Evolutionary conservation across 30 jellyfish, hydroid and myxozoan genomes (phyloP), one percentile per base, ranked within the genome.

Genomic region (Cassiopea andromeda): DNA sequence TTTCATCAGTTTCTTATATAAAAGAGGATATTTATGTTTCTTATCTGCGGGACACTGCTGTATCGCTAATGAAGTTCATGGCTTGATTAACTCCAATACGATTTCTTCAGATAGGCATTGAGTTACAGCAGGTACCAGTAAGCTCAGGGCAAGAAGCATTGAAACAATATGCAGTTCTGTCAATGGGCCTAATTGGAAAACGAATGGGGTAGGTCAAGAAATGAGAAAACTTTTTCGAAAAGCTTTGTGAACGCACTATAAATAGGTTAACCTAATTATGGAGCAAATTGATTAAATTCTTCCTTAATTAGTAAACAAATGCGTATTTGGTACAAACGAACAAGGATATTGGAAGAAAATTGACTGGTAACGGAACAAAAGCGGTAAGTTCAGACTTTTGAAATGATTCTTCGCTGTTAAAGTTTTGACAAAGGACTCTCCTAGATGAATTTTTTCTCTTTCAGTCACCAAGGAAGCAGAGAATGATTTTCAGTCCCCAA

Each of bases 161-260:
- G 74, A 77, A 77, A 60, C 79, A 49, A n/a, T 2, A 43, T 50
- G 58, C 86, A 48, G 16, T 44, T 48, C 46, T 19, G 14, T 70
- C 48, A 81, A 81, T 81, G 72, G 49, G 64, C 90, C 90, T 66
- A 81, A 81, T 81, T 81, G 79, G 73, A 69, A 81, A 81, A 61
- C 74, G 79, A 81, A 81, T 81, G 48, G 90, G 57, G 81, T 64
- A 81, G 90, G 90, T 81, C 90, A 81, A 48, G 27, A 43, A 60
- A 61, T 81, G 90, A 81, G 82, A 45, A 69, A 81, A 81, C 79
- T 43, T 8, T 67, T 2, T 48, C 7, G 1, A 54, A 60, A 27
- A 44, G 81, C 50, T 81, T 59, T 64, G 48, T 81, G 54, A 81
- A 44, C 38, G 90, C 81, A 38, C 18, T 14, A 50, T 46, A 18